phyloP scores from a whole-genome alignment of 2,888 invertebrate genomes.

The Drosophila melanosoma region DNA sequence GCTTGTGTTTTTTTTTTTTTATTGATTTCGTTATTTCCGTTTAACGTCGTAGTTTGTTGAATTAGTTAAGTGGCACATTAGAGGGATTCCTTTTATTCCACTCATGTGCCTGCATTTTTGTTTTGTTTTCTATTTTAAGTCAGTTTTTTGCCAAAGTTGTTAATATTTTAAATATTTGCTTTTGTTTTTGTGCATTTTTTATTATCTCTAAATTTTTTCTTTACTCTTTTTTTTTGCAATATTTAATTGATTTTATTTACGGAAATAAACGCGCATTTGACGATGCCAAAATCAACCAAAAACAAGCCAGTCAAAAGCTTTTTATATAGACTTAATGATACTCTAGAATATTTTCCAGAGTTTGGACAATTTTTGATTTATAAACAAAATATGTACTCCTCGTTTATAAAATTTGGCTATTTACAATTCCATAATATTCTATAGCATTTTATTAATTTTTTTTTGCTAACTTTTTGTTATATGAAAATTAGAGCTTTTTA shows the following conservation, averaged over 20 bases:
- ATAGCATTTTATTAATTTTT: background rate
- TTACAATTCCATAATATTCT: background rate
- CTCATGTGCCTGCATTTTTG: constrained; percentile 32
- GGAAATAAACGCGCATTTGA: constrained; percentile 68
- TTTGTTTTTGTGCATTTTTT: constrained; percentile 28
- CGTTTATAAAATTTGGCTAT: background rate
- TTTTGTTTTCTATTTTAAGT: constrained; percentile 19
- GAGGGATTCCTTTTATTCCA: constrained; percentile 42
- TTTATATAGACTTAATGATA: background rate
- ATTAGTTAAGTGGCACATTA: constrained; percentile 76
- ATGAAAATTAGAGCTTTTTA: background rate
- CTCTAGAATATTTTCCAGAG: constrained; percentile 5
- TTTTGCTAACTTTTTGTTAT: background rate
- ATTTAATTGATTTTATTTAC: constrained; percentile 77
- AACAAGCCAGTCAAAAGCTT: constrained; percentile 14
- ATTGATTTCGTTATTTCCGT: constrained; percentile 62
- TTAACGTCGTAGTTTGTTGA: constrained; percentile 74
- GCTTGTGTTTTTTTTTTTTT: constrained; percentile 32
- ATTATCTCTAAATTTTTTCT: constrained; percentile 21
- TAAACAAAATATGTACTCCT: background rate
- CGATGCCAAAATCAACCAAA: constrained; percentile 57
- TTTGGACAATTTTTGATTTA: background rate
- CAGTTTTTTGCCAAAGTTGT: constrained; percentile 16
- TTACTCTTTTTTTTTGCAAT: constrained; percentile 40
- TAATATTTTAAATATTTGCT: constrained; percentile 61